These are phyloP conservation scores for Syrmaticus mikado DNA, from an alignment of 2,113 vertebrate species.

Conservation along the genomic window DNA sequence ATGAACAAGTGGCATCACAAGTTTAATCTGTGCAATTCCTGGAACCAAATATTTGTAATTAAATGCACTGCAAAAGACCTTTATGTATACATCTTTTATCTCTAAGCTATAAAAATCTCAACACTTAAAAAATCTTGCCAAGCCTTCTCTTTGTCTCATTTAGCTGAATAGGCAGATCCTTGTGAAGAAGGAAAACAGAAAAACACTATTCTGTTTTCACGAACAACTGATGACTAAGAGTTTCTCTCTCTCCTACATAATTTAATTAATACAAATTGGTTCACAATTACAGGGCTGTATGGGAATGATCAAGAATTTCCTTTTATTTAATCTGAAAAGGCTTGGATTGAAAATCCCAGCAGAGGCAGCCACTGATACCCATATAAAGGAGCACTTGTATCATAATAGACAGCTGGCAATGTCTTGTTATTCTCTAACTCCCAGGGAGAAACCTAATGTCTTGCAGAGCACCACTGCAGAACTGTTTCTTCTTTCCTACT, in stretches of 20 bases:
- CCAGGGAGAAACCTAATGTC: constrained; percentile 60
- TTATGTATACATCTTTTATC: constrained; percentile 61
- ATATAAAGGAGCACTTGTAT: constrained; percentile 46
- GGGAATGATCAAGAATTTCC: constrained; percentile 54
- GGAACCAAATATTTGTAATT: constrained; percentile 67
- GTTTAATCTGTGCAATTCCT: constrained; percentile 64
- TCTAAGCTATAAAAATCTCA: constrained; percentile 72
- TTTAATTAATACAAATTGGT: constrained; percentile 67
- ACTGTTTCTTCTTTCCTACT: constrained; percentile 30
- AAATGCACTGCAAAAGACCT: constrained; percentile 69
- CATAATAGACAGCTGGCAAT: constrained; percentile 48
- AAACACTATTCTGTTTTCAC: constrained; percentile 50
- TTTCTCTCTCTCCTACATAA: constrained; percentile 69
- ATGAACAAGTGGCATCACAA: constrained; percentile 57
- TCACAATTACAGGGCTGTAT: constrained; percentile 42
- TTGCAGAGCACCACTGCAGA: constrained; percentile 45
- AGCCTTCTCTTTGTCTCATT: constrained; percentile 45
- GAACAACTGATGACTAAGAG: constrained; percentile 69
- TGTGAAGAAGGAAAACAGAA: constrained; percentile 43
- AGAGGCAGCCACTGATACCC: constrained; percentile 31
- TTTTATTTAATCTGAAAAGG: constrained; percentile 63
- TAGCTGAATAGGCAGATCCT: constrained; percentile 65
- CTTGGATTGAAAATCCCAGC: constrained; percentile 44
- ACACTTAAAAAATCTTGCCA: constrained; percentile 63
- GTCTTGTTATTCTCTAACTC: constrained; percentile 51